A percentile compares a stretch with the other conserved stretches of the same genome.
phyloP scores from a whole-genome alignment of 2,888 invertebrate species.

The Melinaea marsaeus region DNA sequence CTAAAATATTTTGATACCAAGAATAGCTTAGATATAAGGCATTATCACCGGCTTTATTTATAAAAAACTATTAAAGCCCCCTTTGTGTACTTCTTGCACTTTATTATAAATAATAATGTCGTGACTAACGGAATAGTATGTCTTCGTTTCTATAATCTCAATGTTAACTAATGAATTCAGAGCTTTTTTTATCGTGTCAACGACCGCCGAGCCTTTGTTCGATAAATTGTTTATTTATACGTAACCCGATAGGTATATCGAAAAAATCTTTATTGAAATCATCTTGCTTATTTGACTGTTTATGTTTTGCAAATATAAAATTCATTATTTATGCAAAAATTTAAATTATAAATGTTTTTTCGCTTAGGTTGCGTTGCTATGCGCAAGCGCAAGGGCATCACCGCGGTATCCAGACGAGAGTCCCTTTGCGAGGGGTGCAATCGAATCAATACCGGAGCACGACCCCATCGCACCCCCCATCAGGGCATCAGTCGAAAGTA shows the following conservation, averaged over 20 bases:
- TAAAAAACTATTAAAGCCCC: background rate
- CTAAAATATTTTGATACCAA: background rate
- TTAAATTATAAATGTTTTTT: slow-evolving; percentile 11
- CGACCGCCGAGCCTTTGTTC: slow-evolving; percentile 57
- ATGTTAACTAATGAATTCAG: slow-evolving; percentile 52
- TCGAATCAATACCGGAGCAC: slow-evolving; percentile 65
- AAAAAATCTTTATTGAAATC: slow-evolving; percentile 41
- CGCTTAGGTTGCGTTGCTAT: slow-evolving; percentile 54
- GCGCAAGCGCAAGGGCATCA: slow-evolving; percentile 49
- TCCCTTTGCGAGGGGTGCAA: slow-evolving; percentile 56
- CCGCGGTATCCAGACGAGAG: slow-evolving; percentile 50
- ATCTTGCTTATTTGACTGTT: slow-evolving; percentile 30
- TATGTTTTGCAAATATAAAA: slow-evolving; percentile 15
- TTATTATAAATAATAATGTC: slow-evolving; percentile 12
- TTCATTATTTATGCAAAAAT: slow-evolving; percentile 7
- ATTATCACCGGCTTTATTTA: background rate
- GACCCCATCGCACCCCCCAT: slow-evolving; percentile 76
- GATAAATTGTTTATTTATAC: slow-evolving; percentile 50
- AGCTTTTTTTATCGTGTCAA: slow-evolving; percentile 58
- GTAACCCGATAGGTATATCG: slow-evolving; percentile 45
- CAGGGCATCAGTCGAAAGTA: slow-evolving; percentile 86
- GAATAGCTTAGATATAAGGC: too few species aligned
- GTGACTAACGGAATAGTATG: slow-evolving; percentile 32
- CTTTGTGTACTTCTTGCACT: background rate
- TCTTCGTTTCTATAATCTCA: slow-evolving; percentile 56